Conservation (phyloP, 2,888 invertebrate genomes). For the Atethmia centrago region DNA sequence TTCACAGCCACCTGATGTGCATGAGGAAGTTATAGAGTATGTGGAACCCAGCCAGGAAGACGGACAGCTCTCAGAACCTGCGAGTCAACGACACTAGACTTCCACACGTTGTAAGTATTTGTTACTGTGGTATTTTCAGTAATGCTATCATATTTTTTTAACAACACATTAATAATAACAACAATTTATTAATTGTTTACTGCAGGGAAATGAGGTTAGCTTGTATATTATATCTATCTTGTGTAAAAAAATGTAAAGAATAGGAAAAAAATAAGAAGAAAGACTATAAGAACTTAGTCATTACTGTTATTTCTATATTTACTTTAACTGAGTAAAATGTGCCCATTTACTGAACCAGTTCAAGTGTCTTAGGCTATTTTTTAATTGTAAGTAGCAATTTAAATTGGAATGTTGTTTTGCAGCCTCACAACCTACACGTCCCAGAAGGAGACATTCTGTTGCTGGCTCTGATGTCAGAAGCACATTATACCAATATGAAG, state of each 20-base stretch:
- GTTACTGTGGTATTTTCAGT: too few species aligned
- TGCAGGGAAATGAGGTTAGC: neutral
- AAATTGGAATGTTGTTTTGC: neutral
- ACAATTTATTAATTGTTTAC: neutral
- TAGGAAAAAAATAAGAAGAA: neutral
- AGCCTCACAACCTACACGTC: too few species aligned
- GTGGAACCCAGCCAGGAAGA: conserved; percentile 1
- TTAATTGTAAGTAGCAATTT: neutral
- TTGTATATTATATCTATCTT: neutral
- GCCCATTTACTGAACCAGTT: neutral
- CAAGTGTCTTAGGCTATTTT: too few species aligned
- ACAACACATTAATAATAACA: neutral
- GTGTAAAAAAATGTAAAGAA: neutral
- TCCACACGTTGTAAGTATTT: too few species aligned
- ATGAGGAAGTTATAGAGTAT: neutral
- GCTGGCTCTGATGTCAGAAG: too few species aligned
- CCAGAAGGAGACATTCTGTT: too few species aligned
- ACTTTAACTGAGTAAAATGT: neutral
- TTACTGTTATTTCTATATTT: conserved; percentile 1
- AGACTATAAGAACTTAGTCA: too few species aligned
- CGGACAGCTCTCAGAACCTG: too few species aligned
- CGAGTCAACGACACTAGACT: too few species aligned
- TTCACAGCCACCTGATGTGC: neutral
- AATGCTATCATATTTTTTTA: neutral
- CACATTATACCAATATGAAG: too few species aligned